Base-by-base conservation (phyloP, 2,113 vertebrate species). In the Nothobranchius kuhntae region DNA sequence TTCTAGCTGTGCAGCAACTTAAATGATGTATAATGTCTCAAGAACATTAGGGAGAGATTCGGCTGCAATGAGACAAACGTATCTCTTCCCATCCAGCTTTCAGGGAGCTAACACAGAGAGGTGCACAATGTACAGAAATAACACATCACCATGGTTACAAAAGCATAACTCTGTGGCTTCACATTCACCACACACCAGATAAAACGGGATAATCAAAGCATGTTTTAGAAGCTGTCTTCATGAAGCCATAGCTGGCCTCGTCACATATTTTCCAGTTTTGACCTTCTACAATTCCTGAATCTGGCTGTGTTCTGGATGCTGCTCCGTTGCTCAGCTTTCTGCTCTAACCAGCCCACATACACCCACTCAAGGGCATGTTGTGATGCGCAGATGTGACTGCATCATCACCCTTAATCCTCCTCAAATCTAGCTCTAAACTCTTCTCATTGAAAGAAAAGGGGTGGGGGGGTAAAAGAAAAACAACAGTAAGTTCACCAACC, bases 401-500 rank as follows among this genome's bases (percentile, higher is more conserved):
- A 73, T 74, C 53, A 64, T 82, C 46, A 59, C 21, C 58, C 68
- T 71, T 59, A 38, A 24, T 30, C 30, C 54, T 21, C 52, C 57
- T 38, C 48, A 59, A 66, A 85, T 54, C 45, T 54, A 65, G 47
- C 56, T 38, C 38, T 55, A 61, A 56, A 79, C 73, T 75, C 30
- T 42, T 69, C 46, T 78, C 78, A 85, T 66, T 82, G 55, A 77
- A 67, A 57, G 73, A 88, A 89, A 93, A 89, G 73, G 86, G n/a
- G 89, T 75, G 90, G 82, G 35, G 24, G 3, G 30, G 30, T 50
- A 35, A 15, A 73, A 66, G 45, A 17, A 54, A 65, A 57, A 47
- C 3, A 26, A 68, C 0, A 50, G 36, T 61, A 12, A 75, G 40
- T 63, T 48, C 82, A 95, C 96, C 89, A 94, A 99, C 97, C 96